Conservation (phyloP, 1,140 invertebrate species). For the Mycetomoellerius zeteki region DNA sequence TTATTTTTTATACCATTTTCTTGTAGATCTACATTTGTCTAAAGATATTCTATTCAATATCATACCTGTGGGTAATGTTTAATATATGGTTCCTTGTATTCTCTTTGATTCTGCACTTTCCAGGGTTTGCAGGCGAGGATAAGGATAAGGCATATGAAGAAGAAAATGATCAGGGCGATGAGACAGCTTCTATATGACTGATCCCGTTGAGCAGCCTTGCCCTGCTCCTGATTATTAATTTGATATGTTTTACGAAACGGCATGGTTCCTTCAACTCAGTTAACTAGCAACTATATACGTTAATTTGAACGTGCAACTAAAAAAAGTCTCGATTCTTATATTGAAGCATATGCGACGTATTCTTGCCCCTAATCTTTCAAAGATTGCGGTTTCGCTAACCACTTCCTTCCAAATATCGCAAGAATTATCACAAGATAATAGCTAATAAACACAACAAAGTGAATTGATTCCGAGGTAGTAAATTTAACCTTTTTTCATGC, state of each 20-base stretch:
- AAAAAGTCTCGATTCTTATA: background rate
- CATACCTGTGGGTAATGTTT: slow-evolving; percentile 29
- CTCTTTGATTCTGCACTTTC: slow-evolving; percentile 28
- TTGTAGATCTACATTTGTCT: background rate
- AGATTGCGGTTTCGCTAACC: slow-evolving; percentile 70
- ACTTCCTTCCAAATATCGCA: slow-evolving; percentile 71
- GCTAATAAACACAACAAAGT: background rate
- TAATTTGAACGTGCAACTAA: background rate
- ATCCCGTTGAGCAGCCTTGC: slow-evolving; percentile 62
- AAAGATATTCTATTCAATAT: background rate
- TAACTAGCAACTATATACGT: slow-evolving; percentile 11
- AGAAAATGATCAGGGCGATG: slow-evolving; percentile 74
- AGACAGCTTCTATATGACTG: slow-evolving; percentile 77
- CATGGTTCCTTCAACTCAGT: slow-evolving; percentile 52
- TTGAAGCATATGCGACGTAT: background rate
- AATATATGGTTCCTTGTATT: background rate
- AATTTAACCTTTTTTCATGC: background rate
- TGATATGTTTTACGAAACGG: slow-evolving; percentile 68
- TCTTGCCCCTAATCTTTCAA: slow-evolving; percentile 37
- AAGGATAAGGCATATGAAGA: slow-evolving; percentile 75
- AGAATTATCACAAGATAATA: slow-evolving; percentile 34
- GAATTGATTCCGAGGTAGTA: background rate
- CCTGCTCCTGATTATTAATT: slow-evolving; percentile 26
- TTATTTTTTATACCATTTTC: background rate
- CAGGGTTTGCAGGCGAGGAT: slow-evolving; percentile 67